Conservation (phyloP, 2,113 vertebrate species). For the Apeltes quadracus region DNA sequence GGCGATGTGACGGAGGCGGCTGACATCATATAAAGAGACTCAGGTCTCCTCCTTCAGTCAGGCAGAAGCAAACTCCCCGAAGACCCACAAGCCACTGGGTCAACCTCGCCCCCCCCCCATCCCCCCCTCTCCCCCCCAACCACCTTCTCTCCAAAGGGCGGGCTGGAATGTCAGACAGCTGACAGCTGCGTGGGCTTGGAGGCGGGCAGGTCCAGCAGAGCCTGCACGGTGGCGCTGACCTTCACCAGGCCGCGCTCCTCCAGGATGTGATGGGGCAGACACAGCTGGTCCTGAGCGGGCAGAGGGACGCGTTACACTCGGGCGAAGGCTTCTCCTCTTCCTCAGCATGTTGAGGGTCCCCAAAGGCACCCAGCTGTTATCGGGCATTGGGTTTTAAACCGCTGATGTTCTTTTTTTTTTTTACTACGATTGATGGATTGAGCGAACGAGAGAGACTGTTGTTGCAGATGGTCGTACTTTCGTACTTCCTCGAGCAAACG, state of each 20-base stretch:
- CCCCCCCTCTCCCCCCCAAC: too few relatives aligned
- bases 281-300: slow-evolving; percentile 89
- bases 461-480: too few relatives aligned
- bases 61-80: slow-evolving; percentile 49
- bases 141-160: too few relatives aligned
- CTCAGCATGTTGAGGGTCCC: background rate
- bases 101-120: slow-evolving; percentile 33
- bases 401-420: too few relatives aligned
- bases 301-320: too few relatives aligned
- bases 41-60: slow-evolving; percentile 68
- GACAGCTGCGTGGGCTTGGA: slow-evolving; percentile 88
- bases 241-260: slow-evolving; percentile 96
- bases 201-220: slow-evolving; percentile 89
- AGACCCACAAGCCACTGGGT: slow-evolving; percentile 30
- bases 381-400: too few relatives aligned
- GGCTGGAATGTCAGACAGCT: slow-evolving; percentile 80
- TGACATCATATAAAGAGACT: slow-evolving; percentile 76
- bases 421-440: too few relatives aligned
- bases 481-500: too few relatives aligned
- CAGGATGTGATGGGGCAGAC: slow-evolving; percentile 97
- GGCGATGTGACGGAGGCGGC: slow-evolving; percentile 33
- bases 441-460: too few relatives aligned
- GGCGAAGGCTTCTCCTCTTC: background rate
- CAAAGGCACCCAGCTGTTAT: too few relatives aligned
- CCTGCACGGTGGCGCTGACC: slow-evolving; percentile 94